Evolutionary conservation across 2,888 invertebrate species (phyloP).

Genomic region (Globia sparganii): DNA sequence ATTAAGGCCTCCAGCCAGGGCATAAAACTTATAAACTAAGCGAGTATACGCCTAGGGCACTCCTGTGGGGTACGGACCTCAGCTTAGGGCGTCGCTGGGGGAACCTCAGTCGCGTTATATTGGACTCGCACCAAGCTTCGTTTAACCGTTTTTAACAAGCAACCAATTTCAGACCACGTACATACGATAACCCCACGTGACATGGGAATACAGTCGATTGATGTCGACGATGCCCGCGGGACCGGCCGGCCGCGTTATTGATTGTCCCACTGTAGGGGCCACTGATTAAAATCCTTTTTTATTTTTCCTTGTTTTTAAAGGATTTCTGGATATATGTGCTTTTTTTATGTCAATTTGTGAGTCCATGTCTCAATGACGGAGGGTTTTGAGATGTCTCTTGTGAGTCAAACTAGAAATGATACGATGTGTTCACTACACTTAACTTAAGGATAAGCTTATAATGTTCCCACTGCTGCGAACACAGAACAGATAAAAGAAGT

Average conservation of each 20-base stretch:
- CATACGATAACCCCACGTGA: conserved; percentile 26
- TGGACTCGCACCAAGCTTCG: neutral
- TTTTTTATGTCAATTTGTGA: neutral
- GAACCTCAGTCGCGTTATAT: neutral
- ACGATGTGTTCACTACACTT: neutral
- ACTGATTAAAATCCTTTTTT: conserved; percentile 42
- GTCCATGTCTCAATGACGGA: neutral
- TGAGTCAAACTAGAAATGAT: neutral
- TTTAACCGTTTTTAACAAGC: neutral
- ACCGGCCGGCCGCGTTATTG: conserved; percentile 58
- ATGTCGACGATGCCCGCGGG: conserved; percentile 63
- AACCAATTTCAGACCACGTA: neutral
- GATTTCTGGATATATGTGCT: neutral
- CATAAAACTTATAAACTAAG: too few species aligned
- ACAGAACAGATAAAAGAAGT: too few species aligned
- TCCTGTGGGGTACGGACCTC: neutral
- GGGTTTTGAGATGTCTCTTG: neutral
- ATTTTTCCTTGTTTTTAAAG: conserved; percentile 1
- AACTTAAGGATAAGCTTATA: too few species aligned
- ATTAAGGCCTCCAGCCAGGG: too few species aligned
- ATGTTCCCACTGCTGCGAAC: too few species aligned
- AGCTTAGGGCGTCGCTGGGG: neutral
- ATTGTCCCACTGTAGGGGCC: conserved; percentile 48
- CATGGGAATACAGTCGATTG: conserved; percentile 59
- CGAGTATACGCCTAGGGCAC: neutral